phyloP scores from a whole-genome alignment of 2,113 vertebrate genomes.

The Zosterops lateralis region DNA sequence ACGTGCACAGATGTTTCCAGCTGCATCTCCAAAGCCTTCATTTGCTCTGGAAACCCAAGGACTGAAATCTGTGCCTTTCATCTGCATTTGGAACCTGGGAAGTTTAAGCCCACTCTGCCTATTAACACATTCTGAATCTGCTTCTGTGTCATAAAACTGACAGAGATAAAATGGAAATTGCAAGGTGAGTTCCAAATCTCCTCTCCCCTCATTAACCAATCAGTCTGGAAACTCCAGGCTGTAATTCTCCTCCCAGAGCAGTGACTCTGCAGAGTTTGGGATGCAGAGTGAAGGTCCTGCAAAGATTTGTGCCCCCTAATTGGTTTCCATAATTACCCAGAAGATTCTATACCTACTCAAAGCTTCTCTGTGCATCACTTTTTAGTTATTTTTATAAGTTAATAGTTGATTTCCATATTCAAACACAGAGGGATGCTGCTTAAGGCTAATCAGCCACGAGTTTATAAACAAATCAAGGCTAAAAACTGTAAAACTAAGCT shows the following conservation, averaged over 20 bases:
- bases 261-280: not conserved
- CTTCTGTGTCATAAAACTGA: not conserved
- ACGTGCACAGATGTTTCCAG: not conserved
- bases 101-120: not conserved
- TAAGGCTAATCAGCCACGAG: not conserved
- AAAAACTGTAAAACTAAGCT: not conserved
- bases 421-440: not conserved
- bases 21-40: not conserved
- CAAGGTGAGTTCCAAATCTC: not conserved
- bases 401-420: not conserved
- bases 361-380: not conserved
- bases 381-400: not conserved
- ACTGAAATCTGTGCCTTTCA: not conserved
- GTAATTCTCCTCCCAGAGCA: not conserved
- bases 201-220: not conserved
- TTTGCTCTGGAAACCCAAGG: not conserved
- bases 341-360: not conserved
- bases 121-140: not conserved
- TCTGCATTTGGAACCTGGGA: not conserved
- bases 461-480: not conserved
- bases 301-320: not conserved
- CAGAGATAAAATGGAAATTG: not conserved
- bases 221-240: not conserved
- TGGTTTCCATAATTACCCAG: not conserved
- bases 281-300: not conserved